Base-by-base conservation (phyloP, 2,113 vertebrate species). In the Malurus cyaneus region DNA sequence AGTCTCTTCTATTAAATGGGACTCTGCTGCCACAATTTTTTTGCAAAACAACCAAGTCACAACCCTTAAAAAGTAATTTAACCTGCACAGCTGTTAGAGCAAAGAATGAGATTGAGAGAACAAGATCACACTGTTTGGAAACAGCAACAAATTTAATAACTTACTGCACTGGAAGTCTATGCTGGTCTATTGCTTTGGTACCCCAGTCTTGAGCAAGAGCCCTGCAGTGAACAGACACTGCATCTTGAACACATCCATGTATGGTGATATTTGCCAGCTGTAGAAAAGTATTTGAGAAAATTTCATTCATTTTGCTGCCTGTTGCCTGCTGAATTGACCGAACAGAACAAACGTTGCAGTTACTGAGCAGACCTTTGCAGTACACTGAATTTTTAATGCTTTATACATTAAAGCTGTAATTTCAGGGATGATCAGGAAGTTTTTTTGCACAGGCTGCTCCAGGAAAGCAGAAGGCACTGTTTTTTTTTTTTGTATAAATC, bases 261-360 rank as follows among this genome's bases (percentile, higher is more conserved):
- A 92, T 65, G 91, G 91, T 65, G 65, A 10, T 91, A 93, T 73
- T 80, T 96, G 73, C 87, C 87, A 94, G 85, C 64, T 95, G 81
- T 64, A 73, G 74, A 70, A n/a, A 91, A 83, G 42, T 44, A 66
- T 85, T 88, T 73, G 67, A 86, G 62, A 91, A 82, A 95, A 96
- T 66, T 62, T 71, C 50, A 88, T 86, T 92, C 67, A 83, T 88
- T 93, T 86, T 81, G 60, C 69, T 84, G 62, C 7, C 8, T 88
- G 53, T 47, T 94, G 77, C 77, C 80, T 76, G 60, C 76, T 83
- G 70, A 92, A 72, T 88, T 20, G 21, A 84, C 65, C 56, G 56
- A 94, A 78, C 3, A 0, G 80, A 70, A 92, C 67, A 91, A 84
- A 84, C 56, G 44, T 5, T 83, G 52, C 88, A 71, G 65, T 85